Conservation (phyloP, 2,888 invertebrate species). For the Aphelenchoides bicaudatus region DNA sequence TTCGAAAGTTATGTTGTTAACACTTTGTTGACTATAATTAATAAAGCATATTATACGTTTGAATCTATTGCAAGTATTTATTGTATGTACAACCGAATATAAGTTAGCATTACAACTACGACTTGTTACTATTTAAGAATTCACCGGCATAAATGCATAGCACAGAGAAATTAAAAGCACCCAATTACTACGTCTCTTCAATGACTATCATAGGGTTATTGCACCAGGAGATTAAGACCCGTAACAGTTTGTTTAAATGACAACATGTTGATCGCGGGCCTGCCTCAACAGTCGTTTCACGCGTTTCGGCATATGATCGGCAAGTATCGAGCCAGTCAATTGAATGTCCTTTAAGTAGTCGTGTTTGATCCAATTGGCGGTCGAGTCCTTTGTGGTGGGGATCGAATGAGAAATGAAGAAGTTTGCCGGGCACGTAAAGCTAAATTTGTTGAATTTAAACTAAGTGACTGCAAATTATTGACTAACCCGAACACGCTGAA, state of each 20-base stretch:
- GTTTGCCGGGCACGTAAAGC: constrained; percentile 76
- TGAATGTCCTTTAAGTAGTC: constrained; percentile 66
- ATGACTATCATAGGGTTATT: not conserved
- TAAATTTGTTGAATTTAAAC: constrained; percentile 48
- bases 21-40: too few species aligned
- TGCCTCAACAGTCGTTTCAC: constrained; percentile 70
- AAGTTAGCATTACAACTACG: too few species aligned
- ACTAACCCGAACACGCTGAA: constrained; percentile 6
- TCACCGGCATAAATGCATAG: too few species aligned
- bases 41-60: too few species aligned
- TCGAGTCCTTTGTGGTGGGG: constrained; percentile 42
- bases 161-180: too few species aligned
- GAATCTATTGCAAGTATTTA: too few species aligned
- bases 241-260: constrained; percentile 4
- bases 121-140: too few species aligned
- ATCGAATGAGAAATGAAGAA: constrained; percentile 74
- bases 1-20: too few species aligned
- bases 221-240: constrained; percentile 7
- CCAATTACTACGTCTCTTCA: too few species aligned
- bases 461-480: not conserved
- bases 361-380: constrained; percentile 35
- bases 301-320: constrained; percentile 80
- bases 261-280: constrained; percentile 5
- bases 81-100: too few species aligned
- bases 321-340: constrained; percentile 79